Conservation (phyloP, 1,140 invertebrate species). For the Eubasilissa regina region DNA sequence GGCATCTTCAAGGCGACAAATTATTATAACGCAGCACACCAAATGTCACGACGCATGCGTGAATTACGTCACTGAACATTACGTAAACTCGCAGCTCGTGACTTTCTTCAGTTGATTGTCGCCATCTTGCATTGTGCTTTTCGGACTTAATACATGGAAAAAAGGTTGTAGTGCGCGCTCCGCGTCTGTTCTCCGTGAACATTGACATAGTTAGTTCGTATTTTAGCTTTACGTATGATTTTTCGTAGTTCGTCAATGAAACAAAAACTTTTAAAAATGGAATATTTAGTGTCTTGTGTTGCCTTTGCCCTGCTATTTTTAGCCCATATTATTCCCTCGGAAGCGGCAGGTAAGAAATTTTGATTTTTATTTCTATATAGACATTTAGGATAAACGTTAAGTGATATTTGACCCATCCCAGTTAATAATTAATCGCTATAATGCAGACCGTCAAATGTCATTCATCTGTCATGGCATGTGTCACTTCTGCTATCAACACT, state of each 20-base stretch:
- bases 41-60: conserved; percentile 52
- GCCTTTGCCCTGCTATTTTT: conserved; percentile 55
- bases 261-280: conserved; percentile 55
- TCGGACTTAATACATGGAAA: conserved; percentile 53
- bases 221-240: conserved; percentile 52
- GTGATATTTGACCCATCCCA: conserved; percentile 20
- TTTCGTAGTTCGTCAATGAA: conserved; percentile 51
- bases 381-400: neutral
- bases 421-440: conserved; percentile 19
- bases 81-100: conserved; percentile 57
- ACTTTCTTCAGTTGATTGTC: conserved; percentile 56
- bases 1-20: conserved; percentile 22
- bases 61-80: conserved; percentile 54
- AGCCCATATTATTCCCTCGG: conserved; percentile 54
- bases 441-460: conserved; percentile 50
- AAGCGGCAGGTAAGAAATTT: conserved; percentile 52
- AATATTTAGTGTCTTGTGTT: conserved; percentile 58
- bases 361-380: conserved; percentile 3
- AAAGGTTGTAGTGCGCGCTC: conserved; percentile 50
- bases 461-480: conserved; percentile 51
- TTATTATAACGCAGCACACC: conserved; percentile 40
- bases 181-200: conserved; percentile 47
- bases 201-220: conserved; percentile 52
- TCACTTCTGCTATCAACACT: conserved; percentile 45
- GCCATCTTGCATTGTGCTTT: conserved; percentile 56